These are phyloP conservation scores for Lithophane socia DNA, from an alignment of 2,888 invertebrate genomes.

Conservation along the genomic window DNA sequence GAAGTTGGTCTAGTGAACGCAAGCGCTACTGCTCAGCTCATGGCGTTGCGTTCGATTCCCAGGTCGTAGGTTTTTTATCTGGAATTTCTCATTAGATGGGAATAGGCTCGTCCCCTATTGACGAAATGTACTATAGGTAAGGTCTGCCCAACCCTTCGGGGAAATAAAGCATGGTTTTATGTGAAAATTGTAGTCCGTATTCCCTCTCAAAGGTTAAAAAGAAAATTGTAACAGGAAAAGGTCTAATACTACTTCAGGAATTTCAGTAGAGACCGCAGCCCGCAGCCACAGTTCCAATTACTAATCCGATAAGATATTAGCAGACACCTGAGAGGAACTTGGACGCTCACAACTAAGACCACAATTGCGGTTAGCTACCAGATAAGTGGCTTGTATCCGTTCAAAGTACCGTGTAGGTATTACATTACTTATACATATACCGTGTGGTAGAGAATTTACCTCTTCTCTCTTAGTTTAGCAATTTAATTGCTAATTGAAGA, in stretches of 20 bases:
- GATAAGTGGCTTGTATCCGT: constrained; percentile 34
- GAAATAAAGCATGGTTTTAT: not conserved
- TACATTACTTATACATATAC: not conserved
- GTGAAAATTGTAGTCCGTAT: not conserved
- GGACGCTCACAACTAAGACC: constrained; percentile 22
- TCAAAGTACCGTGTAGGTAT: not conserved
- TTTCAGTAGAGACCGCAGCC: constrained; percentile 4
- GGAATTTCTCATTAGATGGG: not conserved
- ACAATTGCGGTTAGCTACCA: constrained; percentile 25
- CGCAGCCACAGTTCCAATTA: constrained; percentile 26
- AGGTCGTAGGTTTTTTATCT: not conserved
- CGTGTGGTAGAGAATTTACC: not conserved
- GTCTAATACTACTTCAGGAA: not conserved
- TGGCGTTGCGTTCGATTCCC: not conserved
- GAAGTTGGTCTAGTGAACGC: too few relatives aligned
- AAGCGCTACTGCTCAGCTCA: not conserved
- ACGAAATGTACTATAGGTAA: not conserved
- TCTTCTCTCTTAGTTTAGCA: not conserved
- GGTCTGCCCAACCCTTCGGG: not conserved
- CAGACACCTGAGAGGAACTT: constrained; percentile 36
- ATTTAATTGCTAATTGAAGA: not conserved
- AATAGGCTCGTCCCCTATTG: too few relatives aligned
- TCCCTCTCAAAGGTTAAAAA: not conserved
- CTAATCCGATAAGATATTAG: constrained; percentile 48
- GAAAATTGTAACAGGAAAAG: not conserved